Conservation (phyloP, 2,113 vertebrate genomes). For the Petrocephalus zakoni region DNA sequence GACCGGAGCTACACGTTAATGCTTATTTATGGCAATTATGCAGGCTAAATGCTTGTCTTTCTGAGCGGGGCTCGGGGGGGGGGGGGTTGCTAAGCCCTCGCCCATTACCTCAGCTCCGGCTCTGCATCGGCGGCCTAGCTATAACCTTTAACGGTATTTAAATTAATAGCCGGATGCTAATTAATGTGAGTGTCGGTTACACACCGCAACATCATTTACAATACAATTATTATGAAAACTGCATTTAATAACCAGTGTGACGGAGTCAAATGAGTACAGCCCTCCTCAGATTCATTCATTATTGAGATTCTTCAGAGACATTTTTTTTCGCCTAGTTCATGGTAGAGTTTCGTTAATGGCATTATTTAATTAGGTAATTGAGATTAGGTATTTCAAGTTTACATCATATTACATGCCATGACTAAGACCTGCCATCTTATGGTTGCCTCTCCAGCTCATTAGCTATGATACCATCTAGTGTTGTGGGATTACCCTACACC, state of each 20-base stretch:
- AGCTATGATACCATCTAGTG: not conserved
- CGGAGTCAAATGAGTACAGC: not conserved
- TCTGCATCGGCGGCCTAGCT: not conserved
- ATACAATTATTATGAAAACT: slow-evolving; percentile 3
- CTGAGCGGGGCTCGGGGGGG: not conserved
- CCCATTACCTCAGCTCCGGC: not conserved
- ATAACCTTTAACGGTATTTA: not conserved
- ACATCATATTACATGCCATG: not conserved
- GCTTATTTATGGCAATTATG: not conserved
- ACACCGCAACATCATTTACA: not conserved
- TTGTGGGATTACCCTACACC: not conserved
- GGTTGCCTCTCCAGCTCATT: not conserved
- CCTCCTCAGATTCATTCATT: not conserved
- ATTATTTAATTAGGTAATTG: slow-evolving; percentile 8
- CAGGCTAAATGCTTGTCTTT: not conserved
- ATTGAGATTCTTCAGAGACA: not conserved
- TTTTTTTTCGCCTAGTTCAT: not conserved
- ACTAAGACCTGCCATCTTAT: not conserved
- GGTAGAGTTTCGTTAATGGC: not conserved
- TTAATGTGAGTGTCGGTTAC: not conserved
- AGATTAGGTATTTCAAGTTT: not conserved
- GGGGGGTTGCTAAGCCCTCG: not conserved
- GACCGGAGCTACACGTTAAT: not conserved
- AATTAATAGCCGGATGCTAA: not conserved
- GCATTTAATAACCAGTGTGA: not conserved